phyloP scores from a whole-genome alignment of 2,888 invertebrate species.

The Archips xylosteana region DNA sequence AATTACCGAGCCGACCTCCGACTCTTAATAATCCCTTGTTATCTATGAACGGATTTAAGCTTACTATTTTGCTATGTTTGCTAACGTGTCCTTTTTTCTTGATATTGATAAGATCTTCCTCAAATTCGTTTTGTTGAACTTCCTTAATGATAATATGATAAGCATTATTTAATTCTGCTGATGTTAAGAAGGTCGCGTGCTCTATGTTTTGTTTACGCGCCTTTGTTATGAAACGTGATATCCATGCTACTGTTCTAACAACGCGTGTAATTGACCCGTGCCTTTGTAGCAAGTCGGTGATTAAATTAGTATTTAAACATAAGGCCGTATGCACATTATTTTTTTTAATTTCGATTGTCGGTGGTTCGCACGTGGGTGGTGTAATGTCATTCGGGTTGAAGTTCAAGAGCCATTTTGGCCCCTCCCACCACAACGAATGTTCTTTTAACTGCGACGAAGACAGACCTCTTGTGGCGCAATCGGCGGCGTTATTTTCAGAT shows the following conservation, averaged over 20 bases:
- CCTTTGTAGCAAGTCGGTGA: slow-evolving; percentile 26
- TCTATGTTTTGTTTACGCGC: background rate
- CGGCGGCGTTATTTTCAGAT: too few relatives aligned
- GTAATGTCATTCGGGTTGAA: slow-evolving; percentile 18
- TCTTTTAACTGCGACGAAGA: slow-evolving; percentile 25
- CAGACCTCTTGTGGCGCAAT: background rate
- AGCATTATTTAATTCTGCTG: background rate
- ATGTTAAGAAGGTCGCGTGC: background rate
- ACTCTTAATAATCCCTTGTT: too few relatives aligned
- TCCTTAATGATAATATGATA: background rate
- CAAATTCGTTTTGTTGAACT: too few relatives aligned
- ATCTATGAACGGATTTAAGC: too few relatives aligned
- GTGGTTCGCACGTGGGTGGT: slow-evolving; percentile 5
- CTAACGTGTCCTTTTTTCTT: too few relatives aligned
- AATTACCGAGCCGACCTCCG: too few relatives aligned
- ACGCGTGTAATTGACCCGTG: slow-evolving; percentile 34
- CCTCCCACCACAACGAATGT: slow-evolving; percentile 45
- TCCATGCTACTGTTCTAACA: slow-evolving; percentile 36
- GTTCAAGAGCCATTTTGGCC: slow-evolving; percentile 41
- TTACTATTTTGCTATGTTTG: too few relatives aligned
- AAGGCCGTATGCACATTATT: slow-evolving; percentile 11
- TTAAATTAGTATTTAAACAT: slow-evolving; percentile 5
- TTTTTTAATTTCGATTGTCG: slow-evolving; percentile 25
- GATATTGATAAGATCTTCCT: too few relatives aligned
- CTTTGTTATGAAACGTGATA: slow-evolving; percentile 14